A percentile compares a stretch with the other conserved stretches of the same genome.
Conservation (phyloP, 1,140 invertebrate species). For the Hylaeus anthracinus region DNA sequence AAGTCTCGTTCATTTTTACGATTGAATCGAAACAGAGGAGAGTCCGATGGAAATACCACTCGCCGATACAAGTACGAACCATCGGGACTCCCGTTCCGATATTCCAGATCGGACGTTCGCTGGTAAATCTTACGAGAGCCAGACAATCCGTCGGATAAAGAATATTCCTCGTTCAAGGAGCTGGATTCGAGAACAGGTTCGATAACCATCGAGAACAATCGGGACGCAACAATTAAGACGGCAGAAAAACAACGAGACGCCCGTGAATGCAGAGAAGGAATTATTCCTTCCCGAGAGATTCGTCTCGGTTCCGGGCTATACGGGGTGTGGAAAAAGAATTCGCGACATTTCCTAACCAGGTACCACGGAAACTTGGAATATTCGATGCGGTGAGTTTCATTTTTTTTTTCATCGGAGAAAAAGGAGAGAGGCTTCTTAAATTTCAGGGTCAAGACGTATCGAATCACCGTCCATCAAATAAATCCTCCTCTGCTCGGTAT, state of each 20-base stretch:
- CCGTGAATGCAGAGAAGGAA: slow-evolving; percentile 27
- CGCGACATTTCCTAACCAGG: neutral
- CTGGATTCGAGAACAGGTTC: slow-evolving; percentile 11
- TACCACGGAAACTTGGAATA: too few species aligned
- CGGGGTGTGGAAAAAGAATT: neutral
- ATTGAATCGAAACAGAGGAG: too few species aligned
- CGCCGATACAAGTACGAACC: too few species aligned
- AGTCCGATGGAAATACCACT: too few species aligned
- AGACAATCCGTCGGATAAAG: neutral
- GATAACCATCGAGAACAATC: slow-evolving; percentile 32
- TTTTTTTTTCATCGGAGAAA: too few species aligned
- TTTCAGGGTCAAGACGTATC: too few species aligned
- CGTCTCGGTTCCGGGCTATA: slow-evolving; percentile 1
- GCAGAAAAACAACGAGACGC: slow-evolving; percentile 8
- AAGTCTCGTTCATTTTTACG: too few species aligned
- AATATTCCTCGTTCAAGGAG: neutral
- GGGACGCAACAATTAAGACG: slow-evolving; percentile 29
- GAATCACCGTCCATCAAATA: too few species aligned
- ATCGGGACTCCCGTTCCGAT: too few species aligned
- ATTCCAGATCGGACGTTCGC: neutral
- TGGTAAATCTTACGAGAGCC: neutral
- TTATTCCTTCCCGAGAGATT: slow-evolving; percentile 25
- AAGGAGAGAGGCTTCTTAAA: too few species aligned
- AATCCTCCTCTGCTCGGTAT: too few species aligned
- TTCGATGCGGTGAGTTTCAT: too few species aligned